Evolutionary conservation across 2,797 vertebrate species (phyloP).

Genomic region (Myotis pilosus): DNA sequence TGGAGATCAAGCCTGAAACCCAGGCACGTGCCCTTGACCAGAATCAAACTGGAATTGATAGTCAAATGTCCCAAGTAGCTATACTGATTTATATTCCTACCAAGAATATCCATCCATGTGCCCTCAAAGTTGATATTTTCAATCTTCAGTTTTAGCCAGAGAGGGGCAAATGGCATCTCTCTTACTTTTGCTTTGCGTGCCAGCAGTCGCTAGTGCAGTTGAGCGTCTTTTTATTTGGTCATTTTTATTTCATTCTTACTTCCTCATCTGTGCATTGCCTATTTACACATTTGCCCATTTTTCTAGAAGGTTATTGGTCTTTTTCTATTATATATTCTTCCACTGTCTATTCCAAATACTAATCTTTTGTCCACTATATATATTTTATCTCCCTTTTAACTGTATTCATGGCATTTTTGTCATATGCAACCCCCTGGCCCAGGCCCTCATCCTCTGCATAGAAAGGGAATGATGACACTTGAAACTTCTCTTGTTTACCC

Average conservation of each 20-base stretch:
- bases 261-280: background rate
- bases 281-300: background rate
- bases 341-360: background rate
- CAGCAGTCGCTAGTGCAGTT: background rate
- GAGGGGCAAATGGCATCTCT: background rate
- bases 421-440: background rate
- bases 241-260: background rate
- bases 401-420: background rate
- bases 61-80: background rate
- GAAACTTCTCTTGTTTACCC: background rate
- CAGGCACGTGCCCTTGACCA: too few relatives aligned
- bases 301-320: background rate
- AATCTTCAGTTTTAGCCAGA: background rate
- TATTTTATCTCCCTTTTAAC: background rate
- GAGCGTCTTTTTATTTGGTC: background rate
- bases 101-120: background rate
- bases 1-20: too few relatives aligned
- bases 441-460: background rate
- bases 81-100: background rate
- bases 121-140: background rate
- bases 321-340: background rate
- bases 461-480: background rate
- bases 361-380: background rate
- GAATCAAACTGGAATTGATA: background rate
- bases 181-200: background rate